A percentile compares a stretch with the other conserved stretches of the same genome.
These are phyloP conservation scores for Periophthalmus modestus DNA, from an alignment of 2,113 vertebrate genomes.

Conservation along the genomic window DNA sequence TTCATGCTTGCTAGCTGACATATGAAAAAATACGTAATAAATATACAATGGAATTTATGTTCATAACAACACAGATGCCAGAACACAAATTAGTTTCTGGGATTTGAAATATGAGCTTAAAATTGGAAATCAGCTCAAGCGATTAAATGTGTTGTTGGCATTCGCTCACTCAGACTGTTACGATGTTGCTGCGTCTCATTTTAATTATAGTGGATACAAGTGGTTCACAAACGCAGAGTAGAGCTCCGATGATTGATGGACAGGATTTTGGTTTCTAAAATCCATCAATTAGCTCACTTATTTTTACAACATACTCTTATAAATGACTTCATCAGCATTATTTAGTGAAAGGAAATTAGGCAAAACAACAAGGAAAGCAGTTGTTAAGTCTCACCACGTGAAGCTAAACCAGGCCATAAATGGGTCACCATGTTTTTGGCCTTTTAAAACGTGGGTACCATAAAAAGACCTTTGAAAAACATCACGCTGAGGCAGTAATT, in stretches of 20 bases:
- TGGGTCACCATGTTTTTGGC: not conserved
- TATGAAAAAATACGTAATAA: constrained; percentile 4
- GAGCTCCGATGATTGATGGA: not conserved
- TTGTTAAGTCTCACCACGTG: not conserved
- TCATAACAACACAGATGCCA: not conserved
- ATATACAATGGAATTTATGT: not conserved
- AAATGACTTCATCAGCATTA: not conserved
- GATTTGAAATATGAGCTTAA: constrained; percentile 5
- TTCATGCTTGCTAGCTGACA: not conserved
- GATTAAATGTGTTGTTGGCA: not conserved
- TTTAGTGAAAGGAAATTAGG: not conserved
- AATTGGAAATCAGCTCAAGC: constrained; percentile 1
- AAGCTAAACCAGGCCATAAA: not conserved
- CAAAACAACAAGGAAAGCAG: not conserved
- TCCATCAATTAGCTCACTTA: not conserved
- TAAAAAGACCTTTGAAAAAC: not conserved
- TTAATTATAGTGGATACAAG: not conserved
- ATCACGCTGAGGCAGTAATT: not conserved
- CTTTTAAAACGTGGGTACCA: not conserved
- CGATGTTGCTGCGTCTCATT: not conserved
- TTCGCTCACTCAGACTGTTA: not conserved
- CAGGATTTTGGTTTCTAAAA: not conserved
- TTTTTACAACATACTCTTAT: not conserved
- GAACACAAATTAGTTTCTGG: not conserved
- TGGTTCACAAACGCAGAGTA: too few relatives aligned